Evolutionary conservation across 2,797 vertebrate genomes (phyloP), one percentile per base, ranked within the genome.

Genomic region (Enteromius afrohamiltoni): DNA sequence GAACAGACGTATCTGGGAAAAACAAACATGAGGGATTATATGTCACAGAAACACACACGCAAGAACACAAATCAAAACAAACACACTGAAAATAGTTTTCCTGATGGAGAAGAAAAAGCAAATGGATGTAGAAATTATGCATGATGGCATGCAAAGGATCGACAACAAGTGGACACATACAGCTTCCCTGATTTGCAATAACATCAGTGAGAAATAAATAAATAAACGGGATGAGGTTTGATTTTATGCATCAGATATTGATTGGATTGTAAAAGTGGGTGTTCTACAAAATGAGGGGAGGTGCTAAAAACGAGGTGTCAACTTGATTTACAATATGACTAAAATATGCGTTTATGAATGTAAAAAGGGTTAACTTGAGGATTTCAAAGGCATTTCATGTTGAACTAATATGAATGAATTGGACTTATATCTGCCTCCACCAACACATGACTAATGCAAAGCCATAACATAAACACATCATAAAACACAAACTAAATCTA

Each of bases 1-100:
- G 85, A 85, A 51, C 60, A 76, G 62, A 21, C 73, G 82, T 76
- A 71, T 81, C 73, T 83, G 68, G 53, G 47, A 51, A 67, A 70
- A 78, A 81, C 74, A 80, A 85, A 55, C 51, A 77, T 53, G 42
- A 65, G 55, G 73, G 58, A 77, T 76, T 58, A 69, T 76, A 62
- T 67, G 77, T 70, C 87, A 45, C 55, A 40, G 60, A 80, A 16
- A 4, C 77, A 53, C 73, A 73, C 73, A 62, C 64, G 47, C 77
- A 78, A 23, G 74, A 34, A 77, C 64, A 60, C 81, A 79, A 49
- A 84, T 45, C 73, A 71, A 47, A 71, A 76, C 49, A 11, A 81
- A 79, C 67, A 45, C 53, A 60, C 69, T 0, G 14, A 71, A 45
- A 80, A 71, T 40, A 69, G 21, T 69, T 68, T 53, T 76, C 70